A percentile compares a stretch with the other conserved stretches of the same genome.
Conservation (phyloP, 2,797 vertebrate genomes). For the Scarus forsteni region DNA sequence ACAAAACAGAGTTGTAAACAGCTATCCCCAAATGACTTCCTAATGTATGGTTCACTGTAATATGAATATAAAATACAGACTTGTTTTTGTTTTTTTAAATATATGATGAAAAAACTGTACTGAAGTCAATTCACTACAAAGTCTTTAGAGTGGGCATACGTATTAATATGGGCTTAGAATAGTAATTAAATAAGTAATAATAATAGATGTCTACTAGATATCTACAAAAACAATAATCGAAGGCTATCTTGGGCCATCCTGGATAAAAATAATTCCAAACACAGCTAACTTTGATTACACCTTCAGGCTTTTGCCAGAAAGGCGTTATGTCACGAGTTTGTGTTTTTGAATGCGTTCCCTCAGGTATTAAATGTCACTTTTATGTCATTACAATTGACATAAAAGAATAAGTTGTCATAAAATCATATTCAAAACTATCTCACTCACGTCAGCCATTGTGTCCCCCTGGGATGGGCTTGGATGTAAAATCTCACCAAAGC, state of each 20-base stretch:
- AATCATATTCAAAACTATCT: constrained; percentile 37
- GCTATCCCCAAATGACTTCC: constrained; percentile 34
- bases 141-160: too few species aligned
- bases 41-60: constrained; percentile 21
- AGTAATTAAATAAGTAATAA: too few species aligned
- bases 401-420: constrained; percentile 32
- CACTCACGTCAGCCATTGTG: constrained; percentile 33
- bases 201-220: too few species aligned
- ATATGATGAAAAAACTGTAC: too few species aligned
- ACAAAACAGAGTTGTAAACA: constrained; percentile 52
- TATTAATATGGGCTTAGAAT: too few species aligned
- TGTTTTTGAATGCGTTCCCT: constrained; percentile 1
- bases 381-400: constrained; percentile 20
- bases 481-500: constrained; percentile 9
- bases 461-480: constrained; percentile 27
- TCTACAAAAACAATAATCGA: neutral
- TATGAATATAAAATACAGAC: neutral
- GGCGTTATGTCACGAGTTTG: neutral
- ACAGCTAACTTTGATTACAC: neutral
- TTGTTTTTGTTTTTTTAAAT: too few species aligned
- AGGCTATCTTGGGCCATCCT: neutral
- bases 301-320: neutral
- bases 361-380: constrained; percentile 36
- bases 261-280: neutral
- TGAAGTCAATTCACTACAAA: too few species aligned